Base-by-base conservation (phyloP, 2,888 invertebrate genomes). In the Spialia ferax region DNA sequence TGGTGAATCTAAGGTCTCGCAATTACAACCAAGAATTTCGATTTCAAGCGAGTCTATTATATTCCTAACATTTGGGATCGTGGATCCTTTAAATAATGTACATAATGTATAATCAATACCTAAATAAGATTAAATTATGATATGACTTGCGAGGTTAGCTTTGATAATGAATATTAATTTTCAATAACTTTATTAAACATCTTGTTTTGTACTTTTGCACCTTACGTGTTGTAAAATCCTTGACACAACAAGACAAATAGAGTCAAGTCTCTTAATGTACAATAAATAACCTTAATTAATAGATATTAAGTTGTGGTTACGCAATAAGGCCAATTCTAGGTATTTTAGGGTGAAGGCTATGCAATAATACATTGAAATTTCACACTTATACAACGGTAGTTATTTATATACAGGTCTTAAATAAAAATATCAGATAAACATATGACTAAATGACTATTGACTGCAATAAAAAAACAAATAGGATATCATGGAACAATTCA, bases 1-100 rank as follows among this genome's bases (percentile, higher is more conserved):
- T 79, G 83, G 80, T 82, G 77, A 75, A 38, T 77, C 63, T 73
- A 38, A 57, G 71, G 69, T 70, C 70, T 64, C 11, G 23, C 71
- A 75, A 79, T 74, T 74, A 68, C 70, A 72, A 72, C 35, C 54
- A 48, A 60, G 54, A 61, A 50, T 52, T 35, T 23, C 32, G 45
- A 35, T 35, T 62, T 7, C 2, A 22, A 20, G 11, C 32, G 18
- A 61, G 26, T 61, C 50, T 50, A 50, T 61, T n/a, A n/a, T 48
- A 32, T 56, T 32, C 55, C 18, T 61, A 29, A 61, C 61, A 48
- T 61, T 61, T 50, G 20, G 29, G 3, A 18, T 50, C 32, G 48
- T 48, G 20, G 3, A 60, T 61, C 50, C 50, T 52, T 23, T 23
- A 22, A 10, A 50, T 22, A 50, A 11, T 2, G 10, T 20, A 23